Percentiles rank a stretch among this genome's conserved stretches.
phyloP scores from a whole-genome alignment of 2,888 invertebrate genomes.

The Himalopsyche tibetana region DNA sequence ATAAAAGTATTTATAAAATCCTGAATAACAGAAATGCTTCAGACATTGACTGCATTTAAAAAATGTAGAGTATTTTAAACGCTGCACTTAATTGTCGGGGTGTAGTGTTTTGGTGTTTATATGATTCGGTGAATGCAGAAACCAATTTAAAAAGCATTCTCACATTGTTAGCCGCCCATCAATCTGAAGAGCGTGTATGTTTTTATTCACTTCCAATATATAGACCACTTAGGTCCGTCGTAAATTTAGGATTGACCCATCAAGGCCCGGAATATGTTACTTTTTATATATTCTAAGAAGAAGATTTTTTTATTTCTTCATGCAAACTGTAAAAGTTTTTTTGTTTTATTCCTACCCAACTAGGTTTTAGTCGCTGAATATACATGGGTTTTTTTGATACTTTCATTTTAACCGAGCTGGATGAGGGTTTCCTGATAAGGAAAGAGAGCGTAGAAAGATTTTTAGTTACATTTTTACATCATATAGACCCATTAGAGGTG shows the following conservation, averaged over 20 bases:
- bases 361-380: too few species aligned
- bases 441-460: too few species aligned
- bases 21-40: not conserved
- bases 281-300: not conserved
- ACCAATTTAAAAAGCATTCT: constrained; percentile 47
- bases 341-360: too few species aligned
- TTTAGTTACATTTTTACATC: too few species aligned
- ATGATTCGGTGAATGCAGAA: constrained; percentile 38
- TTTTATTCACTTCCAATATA: constrained; percentile 52
- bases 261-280: not conserved
- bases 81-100: not conserved
- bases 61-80: constrained; percentile 7
- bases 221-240: constrained; percentile 49
- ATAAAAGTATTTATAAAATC: not conserved
- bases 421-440: too few species aligned
- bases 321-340: too few species aligned
- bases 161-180: constrained; percentile 52
- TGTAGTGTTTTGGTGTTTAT: constrained; percentile 17
- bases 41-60: not conserved
- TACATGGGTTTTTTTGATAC: too few species aligned
- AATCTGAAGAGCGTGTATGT: constrained; percentile 49
- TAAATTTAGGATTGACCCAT: constrained; percentile 7
- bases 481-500: too few species aligned
- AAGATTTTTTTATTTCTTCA: too few species aligned
- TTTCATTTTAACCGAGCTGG: too few species aligned